Evolutionary conservation across 1,140 invertebrate species (phyloP).

Genomic region (Dreissena rostriformis): DNA sequence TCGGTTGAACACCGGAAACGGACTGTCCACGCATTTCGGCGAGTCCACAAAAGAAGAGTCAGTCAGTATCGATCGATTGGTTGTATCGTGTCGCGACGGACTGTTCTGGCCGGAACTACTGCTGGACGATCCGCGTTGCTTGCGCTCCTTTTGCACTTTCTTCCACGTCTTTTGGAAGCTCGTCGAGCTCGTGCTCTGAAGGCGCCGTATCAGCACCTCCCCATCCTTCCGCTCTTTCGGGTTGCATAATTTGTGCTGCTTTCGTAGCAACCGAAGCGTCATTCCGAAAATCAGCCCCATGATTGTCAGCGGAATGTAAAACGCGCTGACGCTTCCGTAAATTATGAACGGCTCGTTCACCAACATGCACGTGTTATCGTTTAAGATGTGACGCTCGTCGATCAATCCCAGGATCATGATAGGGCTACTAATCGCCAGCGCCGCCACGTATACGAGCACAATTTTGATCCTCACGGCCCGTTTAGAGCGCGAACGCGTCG

Average conservation of each 20-base stretch:
- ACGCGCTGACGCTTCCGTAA: slow-evolving; percentile 95
- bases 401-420: slow-evolving; percentile 91
- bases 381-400: slow-evolving; percentile 80
- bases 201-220: slow-evolving; percentile 65
- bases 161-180: slow-evolving; percentile 34
- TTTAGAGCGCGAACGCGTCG: slow-evolving; percentile 87
- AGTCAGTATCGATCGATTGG: neutral
- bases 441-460: slow-evolving; percentile 92
- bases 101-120: neutral
- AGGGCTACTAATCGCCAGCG: slow-evolving; percentile 93
- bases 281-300: slow-evolving; percentile 96
- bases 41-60: neutral
- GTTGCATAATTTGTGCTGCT: slow-evolving; percentile 68
- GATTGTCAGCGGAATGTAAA: slow-evolving; percentile 97
- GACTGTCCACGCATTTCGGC: neutral
- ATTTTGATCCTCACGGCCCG: slow-evolving; percentile 92
- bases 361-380: slow-evolving; percentile 86
- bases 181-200: slow-evolving; percentile 37
- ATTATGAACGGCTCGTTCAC: slow-evolving; percentile 87
- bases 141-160: slow-evolving; percentile 15
- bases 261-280: slow-evolving; percentile 86
- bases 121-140: neutral
- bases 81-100: neutral
- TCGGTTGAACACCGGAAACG: neutral
- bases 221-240: slow-evolving; percentile 58